Evolutionary conservation across 2,888 invertebrate species (phyloP).

Genomic region (Cristatella mucedo): DNA sequence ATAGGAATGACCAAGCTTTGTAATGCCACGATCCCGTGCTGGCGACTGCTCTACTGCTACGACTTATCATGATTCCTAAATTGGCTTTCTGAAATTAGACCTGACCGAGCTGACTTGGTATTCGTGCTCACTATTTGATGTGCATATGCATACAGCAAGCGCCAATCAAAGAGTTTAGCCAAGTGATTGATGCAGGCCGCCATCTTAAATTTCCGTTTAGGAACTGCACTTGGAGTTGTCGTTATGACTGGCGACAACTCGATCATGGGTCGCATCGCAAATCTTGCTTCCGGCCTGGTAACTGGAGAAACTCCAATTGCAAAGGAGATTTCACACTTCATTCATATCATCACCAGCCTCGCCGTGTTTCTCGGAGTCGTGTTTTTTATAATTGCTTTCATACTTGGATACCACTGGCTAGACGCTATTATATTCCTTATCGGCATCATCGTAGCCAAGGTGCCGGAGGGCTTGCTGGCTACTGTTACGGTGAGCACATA

Average conservation of each 20-base stretch:
- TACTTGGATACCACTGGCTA: conserved; percentile 11
- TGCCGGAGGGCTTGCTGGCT: conserved; percentile 12
- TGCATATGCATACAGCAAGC: too few relatives aligned
- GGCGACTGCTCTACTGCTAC: too few relatives aligned
- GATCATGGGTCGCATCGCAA: conserved; percentile 89
- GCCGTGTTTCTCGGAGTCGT: conserved; percentile 23
- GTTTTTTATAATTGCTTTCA: conserved; percentile 11
- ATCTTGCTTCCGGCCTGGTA: conserved; percentile 66
- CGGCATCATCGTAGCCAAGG: conserved; percentile 13
- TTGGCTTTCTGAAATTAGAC: too few relatives aligned
- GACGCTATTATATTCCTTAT: conserved; percentile 44
- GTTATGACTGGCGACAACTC: conserved; percentile 88
- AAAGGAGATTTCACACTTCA: conserved; percentile 19
- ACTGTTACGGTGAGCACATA: conserved; percentile 14
- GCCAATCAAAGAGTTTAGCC: too few relatives aligned
- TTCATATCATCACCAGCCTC: conserved; percentile 39
- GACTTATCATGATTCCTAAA: too few relatives aligned
- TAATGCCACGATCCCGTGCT: too few relatives aligned
- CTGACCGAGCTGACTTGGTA: too few relatives aligned
- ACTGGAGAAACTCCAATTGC: conserved; percentile 11
- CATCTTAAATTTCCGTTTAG: too few relatives aligned
- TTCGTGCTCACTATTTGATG: too few relatives aligned
- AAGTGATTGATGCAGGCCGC: too few relatives aligned
- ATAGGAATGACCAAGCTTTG: too few relatives aligned
- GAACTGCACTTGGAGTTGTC: conserved; percentile 49